A percentile compares a stretch with the other conserved stretches of the same genome.
Evolutionary conservation across 2,888 invertebrate genomes (phyloP).

Genomic region (Cyrtodaria siliqua): DNA sequence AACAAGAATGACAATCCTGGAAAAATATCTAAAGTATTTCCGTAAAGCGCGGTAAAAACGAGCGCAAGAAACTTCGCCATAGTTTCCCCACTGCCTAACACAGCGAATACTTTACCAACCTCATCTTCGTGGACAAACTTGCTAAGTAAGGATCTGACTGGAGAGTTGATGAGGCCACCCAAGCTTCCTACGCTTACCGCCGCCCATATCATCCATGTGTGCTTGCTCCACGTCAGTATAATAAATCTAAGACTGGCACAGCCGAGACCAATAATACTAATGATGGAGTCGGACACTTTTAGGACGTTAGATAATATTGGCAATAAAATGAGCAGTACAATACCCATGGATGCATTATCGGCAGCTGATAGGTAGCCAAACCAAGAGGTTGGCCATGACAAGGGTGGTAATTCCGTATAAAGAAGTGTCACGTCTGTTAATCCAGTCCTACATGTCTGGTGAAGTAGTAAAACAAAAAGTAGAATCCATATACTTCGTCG

Average conservation of each 20-base stretch:
- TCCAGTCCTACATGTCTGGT: slow-evolving; percentile 82
- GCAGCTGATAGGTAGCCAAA: slow-evolving; percentile 84
- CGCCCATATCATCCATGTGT: slow-evolving; percentile 82
- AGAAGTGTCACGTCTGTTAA: slow-evolving; percentile 82
- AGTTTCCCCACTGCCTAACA: slow-evolving; percentile 83
- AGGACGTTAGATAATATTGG: slow-evolving; percentile 80
- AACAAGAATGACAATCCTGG: slow-evolving; percentile 81
- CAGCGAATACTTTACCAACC: slow-evolving; percentile 82
- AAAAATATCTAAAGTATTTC: slow-evolving; percentile 79
- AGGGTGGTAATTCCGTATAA: slow-evolving; percentile 78
- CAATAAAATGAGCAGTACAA: slow-evolving; percentile 81
- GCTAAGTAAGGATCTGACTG: slow-evolving; percentile 82
- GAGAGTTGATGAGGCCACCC: slow-evolving; percentile 82
- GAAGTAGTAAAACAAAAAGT: slow-evolving; percentile 76
- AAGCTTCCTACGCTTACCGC: slow-evolving; percentile 81
- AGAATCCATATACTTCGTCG: slow-evolving; percentile 75
- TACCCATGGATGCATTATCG: slow-evolving; percentile 84
- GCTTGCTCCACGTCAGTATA: slow-evolving; percentile 79
- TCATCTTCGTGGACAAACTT: slow-evolving; percentile 83
- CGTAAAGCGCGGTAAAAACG: slow-evolving; percentile 81
- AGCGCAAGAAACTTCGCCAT: slow-evolving; percentile 81
- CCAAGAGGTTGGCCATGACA: slow-evolving; percentile 81
- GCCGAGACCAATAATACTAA: slow-evolving; percentile 79
- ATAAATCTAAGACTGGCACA: slow-evolving; percentile 81
- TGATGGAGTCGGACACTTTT: slow-evolving; percentile 77